Evolutionary conservation across 2,888 invertebrate species (phyloP).

Genomic region (Plagodis dolabraria): DNA sequence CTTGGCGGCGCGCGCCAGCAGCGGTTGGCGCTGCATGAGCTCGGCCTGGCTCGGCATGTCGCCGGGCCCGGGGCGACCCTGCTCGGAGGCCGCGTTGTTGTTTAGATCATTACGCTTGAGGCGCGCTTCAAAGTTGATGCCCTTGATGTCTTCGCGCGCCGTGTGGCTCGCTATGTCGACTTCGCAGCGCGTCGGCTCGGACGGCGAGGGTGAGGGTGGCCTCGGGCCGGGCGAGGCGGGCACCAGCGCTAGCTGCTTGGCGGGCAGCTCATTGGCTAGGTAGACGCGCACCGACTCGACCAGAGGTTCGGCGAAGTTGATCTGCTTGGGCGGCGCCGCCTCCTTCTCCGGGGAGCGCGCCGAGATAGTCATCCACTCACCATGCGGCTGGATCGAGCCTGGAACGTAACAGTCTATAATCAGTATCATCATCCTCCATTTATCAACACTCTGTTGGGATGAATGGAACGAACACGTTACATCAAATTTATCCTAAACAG

Average conservation of each 20-base stretch:
- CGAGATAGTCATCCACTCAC: conserved; percentile 84
- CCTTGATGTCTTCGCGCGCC: conserved; percentile 74
- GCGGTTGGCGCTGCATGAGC: conserved; percentile 82
- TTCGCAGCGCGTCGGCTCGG: conserved; percentile 55
- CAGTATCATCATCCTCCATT: conserved; percentile 5
- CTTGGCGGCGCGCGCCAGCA: conserved; percentile 75
- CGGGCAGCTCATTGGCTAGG: conserved; percentile 72
- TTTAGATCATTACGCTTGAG: conserved; percentile 80
- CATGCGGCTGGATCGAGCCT: conserved; percentile 76
- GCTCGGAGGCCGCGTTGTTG: conserved; percentile 74
- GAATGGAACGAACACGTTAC: too few species aligned
- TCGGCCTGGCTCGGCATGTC: conserved; percentile 80
- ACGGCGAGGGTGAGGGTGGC: conserved; percentile 37
- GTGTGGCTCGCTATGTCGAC: conserved; percentile 73
- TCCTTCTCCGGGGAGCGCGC: conserved; percentile 73
- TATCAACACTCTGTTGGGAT: background rate
- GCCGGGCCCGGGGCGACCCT: conserved; percentile 37
- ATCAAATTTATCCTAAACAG: too few species aligned
- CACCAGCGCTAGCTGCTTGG: conserved; percentile 65
- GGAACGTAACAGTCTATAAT: conserved; percentile 50
- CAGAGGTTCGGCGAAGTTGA: conserved; percentile 76
- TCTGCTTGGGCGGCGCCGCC: conserved; percentile 71
- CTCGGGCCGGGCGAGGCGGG: conserved; percentile 38
- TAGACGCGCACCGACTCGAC: conserved; percentile 79
- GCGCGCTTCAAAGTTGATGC: conserved; percentile 76